Percentiles rank a stretch among this genome's conserved stretches.
Conservation (phyloP, 2,888 invertebrate genomes). For the Polia nebulosa region DNA sequence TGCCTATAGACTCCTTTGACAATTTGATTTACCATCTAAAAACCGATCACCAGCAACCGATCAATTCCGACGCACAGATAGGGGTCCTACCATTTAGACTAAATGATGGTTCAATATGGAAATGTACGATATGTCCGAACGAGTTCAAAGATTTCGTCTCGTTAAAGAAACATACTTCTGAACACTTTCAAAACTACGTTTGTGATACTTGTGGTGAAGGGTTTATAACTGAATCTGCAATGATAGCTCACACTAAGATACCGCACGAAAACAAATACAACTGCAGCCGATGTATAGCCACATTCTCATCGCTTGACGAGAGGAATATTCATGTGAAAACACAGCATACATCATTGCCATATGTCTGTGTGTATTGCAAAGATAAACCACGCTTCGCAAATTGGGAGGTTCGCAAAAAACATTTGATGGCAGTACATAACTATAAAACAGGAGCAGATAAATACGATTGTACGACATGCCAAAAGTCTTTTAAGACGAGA, state of each 20-base stretch:
- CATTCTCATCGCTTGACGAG: conserved; percentile 84
- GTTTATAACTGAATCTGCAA: conserved; percentile 86
- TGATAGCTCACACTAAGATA: conserved; percentile 86
- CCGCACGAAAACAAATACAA: conserved; percentile 87
- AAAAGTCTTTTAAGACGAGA: conserved; percentile 85
- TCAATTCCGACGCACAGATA: conserved; percentile 83
- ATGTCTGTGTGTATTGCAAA: conserved; percentile 86
- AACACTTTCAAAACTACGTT: conserved; percentile 88
- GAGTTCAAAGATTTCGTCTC: conserved; percentile 86
- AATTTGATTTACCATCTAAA: conserved; percentile 82
- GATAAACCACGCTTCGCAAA: conserved; percentile 87
- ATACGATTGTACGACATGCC: conserved; percentile 85
- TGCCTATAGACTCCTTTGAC: conserved; percentile 81
- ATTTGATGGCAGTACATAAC: conserved; percentile 86
- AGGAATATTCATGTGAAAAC: conserved; percentile 85
- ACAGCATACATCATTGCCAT: conserved; percentile 85
- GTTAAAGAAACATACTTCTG: conserved; percentile 85
- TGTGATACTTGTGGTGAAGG: conserved; percentile 88
- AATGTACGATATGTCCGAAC: conserved; percentile 86
- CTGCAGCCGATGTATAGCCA: conserved; percentile 86
- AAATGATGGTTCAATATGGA: conserved; percentile 85
- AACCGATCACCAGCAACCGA: conserved; percentile 83
- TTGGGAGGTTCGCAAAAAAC: conserved; percentile 86
- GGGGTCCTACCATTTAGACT: conserved; percentile 85
- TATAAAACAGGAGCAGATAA: conserved; percentile 85